Percentiles rank a stretch among this genome's conserved stretches.
phyloP scores from a whole-genome alignment of 2,888 invertebrate species.

The Choreutis nemorana region DNA sequence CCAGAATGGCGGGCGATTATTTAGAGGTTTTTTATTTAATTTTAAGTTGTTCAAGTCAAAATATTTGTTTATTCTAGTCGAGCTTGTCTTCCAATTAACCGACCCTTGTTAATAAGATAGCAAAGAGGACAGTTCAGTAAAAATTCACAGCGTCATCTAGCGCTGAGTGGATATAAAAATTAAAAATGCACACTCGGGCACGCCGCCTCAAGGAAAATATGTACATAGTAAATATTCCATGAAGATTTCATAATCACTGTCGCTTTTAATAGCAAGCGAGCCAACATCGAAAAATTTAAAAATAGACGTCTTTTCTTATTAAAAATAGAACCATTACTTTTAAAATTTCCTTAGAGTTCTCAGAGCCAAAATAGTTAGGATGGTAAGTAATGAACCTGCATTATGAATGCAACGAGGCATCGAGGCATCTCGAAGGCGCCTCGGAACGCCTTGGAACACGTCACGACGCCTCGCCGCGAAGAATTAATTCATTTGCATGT shows the following conservation, averaged over 20 bases:
- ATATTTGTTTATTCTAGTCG: too few relatives aligned
- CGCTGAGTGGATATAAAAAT: conserved; percentile 47
- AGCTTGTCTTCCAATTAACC: conserved; percentile 35
- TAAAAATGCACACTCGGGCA: conserved; percentile 55
- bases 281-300: too few relatives aligned
- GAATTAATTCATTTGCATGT: conserved; percentile 66
- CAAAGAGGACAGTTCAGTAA: conserved; percentile 47
- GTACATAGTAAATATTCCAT: conserved; percentile 27
- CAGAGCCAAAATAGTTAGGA: too few relatives aligned
- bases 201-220: conserved; percentile 53
- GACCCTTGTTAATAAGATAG: conserved; percentile 43
- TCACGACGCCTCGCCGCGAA: conserved; percentile 51
- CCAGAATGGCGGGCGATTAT: too few relatives aligned
- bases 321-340: too few relatives aligned
- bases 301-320: too few relatives aligned
- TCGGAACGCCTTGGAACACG: conserved; percentile 37
- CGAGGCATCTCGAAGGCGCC: conserved; percentile 46
- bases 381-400: conserved; percentile 64
- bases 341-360: too few relatives aligned
- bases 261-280: too few relatives aligned
- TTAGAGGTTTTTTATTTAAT: too few relatives aligned
- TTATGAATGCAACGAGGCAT: conserved; percentile 65
- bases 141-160: conserved; percentile 54
- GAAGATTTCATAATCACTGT: conserved; percentile 38
- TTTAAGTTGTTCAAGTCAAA: too few relatives aligned